Evolutionary conservation across 1,140 invertebrate genomes (phyloP), one percentile per base, ranked within the genome.

Genomic region (Adelges cooleyi): DNA sequence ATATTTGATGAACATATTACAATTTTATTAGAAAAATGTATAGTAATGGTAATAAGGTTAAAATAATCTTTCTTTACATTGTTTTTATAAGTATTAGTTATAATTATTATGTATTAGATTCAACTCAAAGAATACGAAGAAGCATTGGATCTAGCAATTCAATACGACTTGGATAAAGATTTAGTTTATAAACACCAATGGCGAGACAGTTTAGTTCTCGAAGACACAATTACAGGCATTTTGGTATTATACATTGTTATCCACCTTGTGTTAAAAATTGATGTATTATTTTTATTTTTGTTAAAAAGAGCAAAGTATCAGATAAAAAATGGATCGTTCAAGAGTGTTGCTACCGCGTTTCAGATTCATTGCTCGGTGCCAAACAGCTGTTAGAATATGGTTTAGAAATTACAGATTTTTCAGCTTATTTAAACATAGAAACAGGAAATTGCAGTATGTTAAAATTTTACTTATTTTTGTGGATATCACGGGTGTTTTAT

Each of bases 171-270:
- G 17, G 20, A 62, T 62, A 46, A 62, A 62, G 56, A 62, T 62
- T 62, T 62, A n/a, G 56, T 62, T 10, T 62, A 62, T 62, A 62
- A 62, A 9, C 56, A 62, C 23, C 56, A 62, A 48, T 62, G 56
- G 56, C 29, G 42, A 29, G 44, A 62, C 46, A 62, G 56, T 62
- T 46, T 10, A 27, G 42, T 62, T 48, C 0, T 15, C 9, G 42
- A 62, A 62, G 40, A 62, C 29, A 22, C 56, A 48, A 62, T 62
- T 46, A 33, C 29, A 29, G 29, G 29, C 46, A 62, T 62, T 46
- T 62, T 62, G 13, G 56, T 62, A 20, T 20, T 15, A 13, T 33
- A 33, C n/a, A 46, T 46, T n/a, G 15, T 18, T 44, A 33, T 33
- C 11, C 11, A 33, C 11, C 5, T 33, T 33, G 5, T 44, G 3